Conservation (phyloP, 2,113 vertebrate species). For the Emberiza fucata region DNA sequence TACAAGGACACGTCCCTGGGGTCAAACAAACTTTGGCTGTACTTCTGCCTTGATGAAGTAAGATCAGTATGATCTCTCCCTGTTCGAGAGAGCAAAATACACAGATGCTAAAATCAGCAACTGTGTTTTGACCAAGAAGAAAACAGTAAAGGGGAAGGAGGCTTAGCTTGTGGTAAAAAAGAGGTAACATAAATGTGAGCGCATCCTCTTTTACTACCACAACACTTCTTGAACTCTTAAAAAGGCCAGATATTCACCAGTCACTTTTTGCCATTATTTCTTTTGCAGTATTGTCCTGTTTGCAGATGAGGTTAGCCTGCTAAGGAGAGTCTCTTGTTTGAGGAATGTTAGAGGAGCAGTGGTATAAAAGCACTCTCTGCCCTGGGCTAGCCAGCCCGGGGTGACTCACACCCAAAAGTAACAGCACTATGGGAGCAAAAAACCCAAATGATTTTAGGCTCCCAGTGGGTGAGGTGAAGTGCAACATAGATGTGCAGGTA, state of each 20-base stretch:
- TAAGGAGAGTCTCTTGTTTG: neutral
- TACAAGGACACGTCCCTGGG: neutral
- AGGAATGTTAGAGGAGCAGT: neutral
- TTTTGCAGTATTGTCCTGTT: neutral
- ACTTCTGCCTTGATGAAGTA: neutral
- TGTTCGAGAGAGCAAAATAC: neutral
- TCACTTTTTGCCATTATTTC: neutral
- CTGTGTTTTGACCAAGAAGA: neutral
- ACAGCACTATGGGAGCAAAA: neutral
- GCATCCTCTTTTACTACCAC: neutral
- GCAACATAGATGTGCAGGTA: neutral
- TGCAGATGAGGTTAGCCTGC: neutral
- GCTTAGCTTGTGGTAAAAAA: neutral
- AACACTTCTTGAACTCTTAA: neutral
- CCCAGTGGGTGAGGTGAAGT: neutral
- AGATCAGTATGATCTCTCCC: neutral
- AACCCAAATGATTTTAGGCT: neutral
- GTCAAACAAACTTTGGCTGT: constrained; percentile 25
- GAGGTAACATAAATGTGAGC: neutral
- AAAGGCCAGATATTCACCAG: neutral
- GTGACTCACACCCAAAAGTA: neutral
- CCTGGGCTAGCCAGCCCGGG: neutral
- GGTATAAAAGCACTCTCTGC: neutral
- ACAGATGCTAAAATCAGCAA: neutral
- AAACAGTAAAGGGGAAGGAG: neutral